Base-by-base conservation (phyloP, 2,888 invertebrate species). In the Augochlorella aurata region DNA sequence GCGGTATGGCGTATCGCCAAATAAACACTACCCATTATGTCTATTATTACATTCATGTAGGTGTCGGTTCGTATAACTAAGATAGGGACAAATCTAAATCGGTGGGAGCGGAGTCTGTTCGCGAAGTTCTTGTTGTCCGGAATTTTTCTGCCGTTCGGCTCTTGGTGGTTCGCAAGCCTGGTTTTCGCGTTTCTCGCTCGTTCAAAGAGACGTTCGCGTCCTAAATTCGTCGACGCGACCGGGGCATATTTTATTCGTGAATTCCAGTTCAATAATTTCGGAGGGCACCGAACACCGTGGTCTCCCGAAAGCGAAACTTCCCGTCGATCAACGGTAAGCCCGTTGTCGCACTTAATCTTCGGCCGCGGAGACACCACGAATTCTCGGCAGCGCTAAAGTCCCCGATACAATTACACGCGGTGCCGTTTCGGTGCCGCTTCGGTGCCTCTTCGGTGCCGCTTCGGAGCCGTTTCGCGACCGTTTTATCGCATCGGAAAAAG, bases 21-120 rank as follows among this genome's bases (percentile, higher is more conserved):
- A 84, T 84, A 84, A 84, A 84, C 83, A 84, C 83, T 84, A 84
- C 83, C 83, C 83, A 84, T 84, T 84, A 84, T 84, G 83, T 84
- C 84, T 84, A 84, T 84, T 84, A 84, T 84, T 84, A 84, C 77
- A 75, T 82, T 77, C 84, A 84, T 84, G 83, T 84, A 84, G 84
- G 83, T 84, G 83, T 84, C 74, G 77, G 83, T 82, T 79, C 74
- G 84, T 82, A 84, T 77, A 83, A 80, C 77, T 52, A 65, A 70
- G 76, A 78, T 82, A 79, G 82, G 76, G 70, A 78, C 75, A 82
- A 61, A 82, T 83, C 82, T 71, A 76, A 82, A 79, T 83, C 70
- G 50, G 83, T 69, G 73, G 79, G 73, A 82, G 63, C 72, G 50
- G 5, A 38, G 52, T 67, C 69, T 65, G 69, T 47, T 58, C 49